Evolutionary conservation across 2,797 vertebrate genomes (phyloP).

Genomic region (Meriones psammophilus): DNA sequence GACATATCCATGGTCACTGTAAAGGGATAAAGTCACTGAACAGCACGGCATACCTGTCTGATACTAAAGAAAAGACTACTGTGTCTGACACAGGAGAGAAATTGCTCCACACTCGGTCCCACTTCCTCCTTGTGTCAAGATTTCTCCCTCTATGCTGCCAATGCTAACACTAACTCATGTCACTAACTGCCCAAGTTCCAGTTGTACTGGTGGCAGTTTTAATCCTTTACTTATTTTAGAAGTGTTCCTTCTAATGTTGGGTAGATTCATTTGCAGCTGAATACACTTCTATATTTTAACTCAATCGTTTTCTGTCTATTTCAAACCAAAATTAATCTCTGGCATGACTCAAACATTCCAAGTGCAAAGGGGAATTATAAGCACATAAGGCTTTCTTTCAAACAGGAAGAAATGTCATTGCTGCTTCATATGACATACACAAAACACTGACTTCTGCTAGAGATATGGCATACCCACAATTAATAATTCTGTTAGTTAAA

Average conservation of each 20-base stretch:
- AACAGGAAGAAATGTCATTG: conserved; percentile 69
- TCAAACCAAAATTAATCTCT: conserved; percentile 77
- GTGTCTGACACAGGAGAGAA: conserved; percentile 75
- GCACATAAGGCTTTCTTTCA: conserved; percentile 76
- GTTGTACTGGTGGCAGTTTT: conserved; percentile 68
- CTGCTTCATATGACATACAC: conserved; percentile 43
- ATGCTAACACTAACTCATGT: conserved; percentile 69
- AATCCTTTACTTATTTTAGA: conserved; percentile 67
- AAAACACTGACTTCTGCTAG: conserved; percentile 65
- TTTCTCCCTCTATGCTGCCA: conserved; percentile 66
- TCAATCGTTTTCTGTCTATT: conserved; percentile 77
- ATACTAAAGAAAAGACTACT: conserved; percentile 81
- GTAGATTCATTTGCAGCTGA: conserved; percentile 74
- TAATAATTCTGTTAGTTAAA: conserved; percentile 46
- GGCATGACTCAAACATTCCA: conserved; percentile 74
- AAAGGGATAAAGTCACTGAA: conserved; percentile 14
- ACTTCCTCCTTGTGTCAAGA: conserved; percentile 78
- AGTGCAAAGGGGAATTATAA: conserved; percentile 52
- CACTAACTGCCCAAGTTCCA: conserved; percentile 59
- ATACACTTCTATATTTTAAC: conserved; percentile 73
- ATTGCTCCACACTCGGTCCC: conserved; percentile 62
- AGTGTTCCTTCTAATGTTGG: conserved; percentile 56
- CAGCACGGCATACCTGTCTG: conserved; percentile 66
- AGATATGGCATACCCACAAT: conserved; percentile 30
- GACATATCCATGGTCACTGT: conserved; percentile 50